Evolutionary conservation across 2,888 invertebrate species (phyloP).

Genomic region (Cistogaster globosa): DNA sequence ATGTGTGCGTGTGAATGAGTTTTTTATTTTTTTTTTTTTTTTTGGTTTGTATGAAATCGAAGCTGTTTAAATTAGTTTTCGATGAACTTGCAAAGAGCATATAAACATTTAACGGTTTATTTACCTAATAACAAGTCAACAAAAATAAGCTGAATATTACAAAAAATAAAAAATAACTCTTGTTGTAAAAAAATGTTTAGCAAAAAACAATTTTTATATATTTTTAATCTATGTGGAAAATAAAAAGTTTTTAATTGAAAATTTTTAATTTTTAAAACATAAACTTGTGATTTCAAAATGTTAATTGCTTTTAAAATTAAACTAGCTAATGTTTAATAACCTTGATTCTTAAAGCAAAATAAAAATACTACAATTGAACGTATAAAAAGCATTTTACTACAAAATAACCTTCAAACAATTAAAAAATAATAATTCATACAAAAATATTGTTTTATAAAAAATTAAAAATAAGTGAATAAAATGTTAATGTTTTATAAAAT

Average conservation of each 20-base stretch:
- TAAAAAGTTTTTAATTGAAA: background rate
- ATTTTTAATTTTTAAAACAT: too few relatives aligned
- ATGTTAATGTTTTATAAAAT: background rate
- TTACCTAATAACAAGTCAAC: slow-evolving; percentile 48
- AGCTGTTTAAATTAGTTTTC: slow-evolving; percentile 81
- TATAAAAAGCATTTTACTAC: slow-evolving; percentile 53
- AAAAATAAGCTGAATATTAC: background rate
- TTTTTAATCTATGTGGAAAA: background rate
- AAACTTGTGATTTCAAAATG: background rate
- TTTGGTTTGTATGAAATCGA: slow-evolving; percentile 79
- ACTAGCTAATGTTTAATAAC: slow-evolving; percentile 54
- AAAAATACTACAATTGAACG: slow-evolving; percentile 61
- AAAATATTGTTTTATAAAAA: slow-evolving; percentile 1
- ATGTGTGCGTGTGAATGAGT: slow-evolving; percentile 17
- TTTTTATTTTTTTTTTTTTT: slow-evolving; percentile 57
- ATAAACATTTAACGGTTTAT: slow-evolving; percentile 76
- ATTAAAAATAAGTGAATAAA: background rate
- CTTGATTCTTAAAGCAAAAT: slow-evolving; percentile 52
- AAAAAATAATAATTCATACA: background rate
- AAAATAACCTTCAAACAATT: slow-evolving; percentile 61
- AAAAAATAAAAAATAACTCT: too few relatives aligned
- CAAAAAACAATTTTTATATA: background rate
- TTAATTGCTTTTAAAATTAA: slow-evolving; percentile 31
- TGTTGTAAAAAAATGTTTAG: slow-evolving; percentile 5
- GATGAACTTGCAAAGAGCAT: slow-evolving; percentile 81